Percentiles rank a stretch among this genome's conserved stretches.
phyloP scores from a whole-genome alignment of 2,888 invertebrate species.

The Drosophila robusta region DNA sequence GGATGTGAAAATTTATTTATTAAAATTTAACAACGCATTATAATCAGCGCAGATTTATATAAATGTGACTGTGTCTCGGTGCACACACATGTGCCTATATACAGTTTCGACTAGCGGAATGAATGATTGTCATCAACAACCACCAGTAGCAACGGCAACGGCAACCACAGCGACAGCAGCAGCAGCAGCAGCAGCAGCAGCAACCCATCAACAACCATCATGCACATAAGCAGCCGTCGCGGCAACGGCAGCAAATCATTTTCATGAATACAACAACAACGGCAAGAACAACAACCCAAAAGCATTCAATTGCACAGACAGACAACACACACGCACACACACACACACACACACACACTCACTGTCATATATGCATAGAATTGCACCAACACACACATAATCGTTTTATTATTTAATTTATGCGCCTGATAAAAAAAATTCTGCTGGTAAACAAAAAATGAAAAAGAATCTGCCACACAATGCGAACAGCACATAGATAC shows the following conservation, averaged over 20 bases:
- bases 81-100: conserved; percentile 44
- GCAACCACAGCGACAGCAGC: conserved; percentile 37
- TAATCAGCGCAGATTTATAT: conserved; percentile 79
- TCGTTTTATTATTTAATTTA: conserved; percentile 84
- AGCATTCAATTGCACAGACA: conserved; percentile 72
- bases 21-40: conserved; percentile 83
- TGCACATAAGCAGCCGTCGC: conserved; percentile 58
- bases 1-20: conserved; percentile 83
- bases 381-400: conserved; percentile 50
- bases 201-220: conserved; percentile 67
- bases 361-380: conserved; percentile 25
- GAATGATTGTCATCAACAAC: conserved; percentile 67
- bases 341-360: conserved; percentile 20
- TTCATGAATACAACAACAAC: conserved; percentile 52
- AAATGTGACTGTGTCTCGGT: conserved; percentile 23
- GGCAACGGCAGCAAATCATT: conserved; percentile 59
- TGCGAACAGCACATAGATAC: conserved; percentile 28
- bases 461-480: conserved; percentile 37
- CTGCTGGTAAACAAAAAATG: conserved; percentile 67
- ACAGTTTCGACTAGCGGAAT: conserved; percentile 53
- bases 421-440: conserved; percentile 59
- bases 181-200: conserved; percentile 33
- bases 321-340: conserved; percentile 45
- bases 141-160: conserved; percentile 52
- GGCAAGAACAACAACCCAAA: conserved; percentile 36